These are phyloP conservation scores for Mystacornis crossleyi DNA, from an alignment of 2,113 vertebrate genomes.

Conservation along the genomic window DNA sequence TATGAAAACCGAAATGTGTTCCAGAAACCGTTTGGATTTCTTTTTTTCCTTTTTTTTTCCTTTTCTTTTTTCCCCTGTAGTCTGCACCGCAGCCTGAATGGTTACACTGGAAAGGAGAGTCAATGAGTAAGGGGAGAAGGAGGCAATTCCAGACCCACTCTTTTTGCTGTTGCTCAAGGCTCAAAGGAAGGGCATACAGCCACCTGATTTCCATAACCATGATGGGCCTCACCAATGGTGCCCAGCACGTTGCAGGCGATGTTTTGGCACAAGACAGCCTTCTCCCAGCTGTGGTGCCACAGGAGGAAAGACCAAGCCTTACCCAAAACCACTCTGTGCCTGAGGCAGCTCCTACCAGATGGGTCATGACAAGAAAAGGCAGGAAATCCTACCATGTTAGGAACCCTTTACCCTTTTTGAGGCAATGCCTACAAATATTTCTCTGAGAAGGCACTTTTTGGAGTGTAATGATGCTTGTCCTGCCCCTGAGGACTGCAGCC, in stretches of 20 bases:
- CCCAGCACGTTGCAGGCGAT: not conserved
- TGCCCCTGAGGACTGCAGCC: not conserved
- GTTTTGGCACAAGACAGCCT: not conserved
- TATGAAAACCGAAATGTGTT: not conserved
- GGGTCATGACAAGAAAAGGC: accelerated
- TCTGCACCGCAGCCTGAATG: not conserved
- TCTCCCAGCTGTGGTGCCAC: not conserved
- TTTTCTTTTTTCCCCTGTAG: not conserved
- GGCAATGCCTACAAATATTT: not conserved
- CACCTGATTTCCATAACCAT: not conserved
- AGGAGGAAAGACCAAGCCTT: not conserved
- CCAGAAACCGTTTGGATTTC: not conserved
- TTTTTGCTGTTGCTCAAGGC: not conserved
- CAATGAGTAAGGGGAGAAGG: not conserved
- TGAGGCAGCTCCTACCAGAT: not conserved
- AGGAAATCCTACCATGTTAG: not conserved
- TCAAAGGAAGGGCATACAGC: not conserved
- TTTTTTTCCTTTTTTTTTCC: not conserved
- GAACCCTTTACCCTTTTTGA: not conserved
- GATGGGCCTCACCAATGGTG: accelerated
- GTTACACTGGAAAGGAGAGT: not conserved
- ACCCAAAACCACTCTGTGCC: accelerated
- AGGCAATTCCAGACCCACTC: not conserved
- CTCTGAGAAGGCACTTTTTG: not conserved
- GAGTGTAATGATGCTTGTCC: not conserved